Percentiles rank a stretch among this genome's conserved stretches.
These are phyloP conservation scores for Lampris megalopsis DNA, from an alignment of 2,113 vertebrate species.

Conservation along the genomic window DNA sequence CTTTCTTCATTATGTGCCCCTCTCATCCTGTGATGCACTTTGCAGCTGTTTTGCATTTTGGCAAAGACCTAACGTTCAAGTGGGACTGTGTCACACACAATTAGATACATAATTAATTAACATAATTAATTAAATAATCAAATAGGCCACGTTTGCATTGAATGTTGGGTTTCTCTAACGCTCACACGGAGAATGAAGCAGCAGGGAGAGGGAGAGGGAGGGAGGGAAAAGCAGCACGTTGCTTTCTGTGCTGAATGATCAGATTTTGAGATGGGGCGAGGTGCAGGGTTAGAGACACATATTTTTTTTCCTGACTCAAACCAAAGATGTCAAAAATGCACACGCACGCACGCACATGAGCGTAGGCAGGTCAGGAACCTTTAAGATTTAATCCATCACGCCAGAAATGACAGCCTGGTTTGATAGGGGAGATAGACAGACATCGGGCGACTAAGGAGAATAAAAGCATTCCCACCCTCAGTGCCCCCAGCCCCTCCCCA, in stretches of 20 bases:
- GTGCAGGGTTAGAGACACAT: constrained; percentile 48
- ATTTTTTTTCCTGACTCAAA: constrained; percentile 60
- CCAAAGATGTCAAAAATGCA: constrained; percentile 37
- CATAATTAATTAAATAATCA: no score
- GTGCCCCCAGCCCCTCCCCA: no score
- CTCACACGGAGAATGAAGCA: constrained; percentile 6
- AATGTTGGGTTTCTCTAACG: constrained; percentile 2
- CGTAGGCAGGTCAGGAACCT: constrained; percentile 50
- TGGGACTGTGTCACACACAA: constrained; percentile 1
- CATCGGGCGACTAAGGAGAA: constrained; percentile 8
- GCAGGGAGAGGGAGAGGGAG: not conserved
- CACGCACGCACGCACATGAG: constrained; percentile 25
- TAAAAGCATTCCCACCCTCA: not conserved
- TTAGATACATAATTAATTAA: constrained; percentile 12
- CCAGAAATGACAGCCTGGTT: constrained; percentile 39
- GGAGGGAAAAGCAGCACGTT: constrained; percentile 20
- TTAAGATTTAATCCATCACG: constrained; percentile 72
- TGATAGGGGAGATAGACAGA: constrained; percentile 29
- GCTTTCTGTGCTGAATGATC: constrained; percentile 58
- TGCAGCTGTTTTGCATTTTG: no score
- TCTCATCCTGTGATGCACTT: no score
- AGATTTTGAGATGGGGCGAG: constrained; percentile 45
- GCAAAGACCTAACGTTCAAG: no score
- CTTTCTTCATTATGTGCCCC: no score
- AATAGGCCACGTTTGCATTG: no score